Evolutionary conservation across 2,888 invertebrate species (phyloP), one percentile per base, ranked within the genome.

Genomic region (Agriopis leucophaearia): DNA sequence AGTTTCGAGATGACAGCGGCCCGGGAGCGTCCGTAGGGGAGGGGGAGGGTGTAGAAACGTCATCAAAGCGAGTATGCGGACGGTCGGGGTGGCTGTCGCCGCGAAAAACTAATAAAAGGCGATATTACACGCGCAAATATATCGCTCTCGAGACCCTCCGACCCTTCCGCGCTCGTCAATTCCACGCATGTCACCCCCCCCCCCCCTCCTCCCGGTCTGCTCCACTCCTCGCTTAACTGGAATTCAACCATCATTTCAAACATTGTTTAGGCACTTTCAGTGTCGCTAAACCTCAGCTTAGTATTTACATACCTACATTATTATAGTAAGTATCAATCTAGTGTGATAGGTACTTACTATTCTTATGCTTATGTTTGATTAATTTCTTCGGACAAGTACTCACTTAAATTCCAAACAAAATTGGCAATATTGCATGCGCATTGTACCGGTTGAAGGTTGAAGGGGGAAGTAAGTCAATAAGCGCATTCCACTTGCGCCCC

Each of bases 91-190:
- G 81, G 82, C 81, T 85, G 90, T 88, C 90, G 85, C 88, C 88
- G 85, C 88, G 88, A 90, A 92, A 92, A 92, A 89, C 91, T 91
- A 91, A 92, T 92, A 92, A 91, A 92, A 90, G 78, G 80, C 81
- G 75, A 88, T 89, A 90, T 91, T 86, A 87, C 84, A 84, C 84
- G 85, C 84, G 80, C 83, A 78, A 79, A 84, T 83, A 85, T 84
- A 83, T 86, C 82, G 79, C 74, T 66, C 67, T 58, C 66, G 48
- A 35, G 60, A 70, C 50, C 73, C 75, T 36, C 57, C 38, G 38
- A 70, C 55, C 47, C 59, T 64, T 62, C 45, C 59, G 50, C 54
- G 52, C 55, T 66, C 71, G 52, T 64, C 55, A n/a, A 27, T 42
- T 18, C 42, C 55, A 42, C 55, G 55, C 55, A 42, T 54, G 52